Evolutionary conservation across 2,113 vertebrate genomes (phyloP), one percentile per base, ranked within the genome.

Genomic region (Colinus virginianus): DNA sequence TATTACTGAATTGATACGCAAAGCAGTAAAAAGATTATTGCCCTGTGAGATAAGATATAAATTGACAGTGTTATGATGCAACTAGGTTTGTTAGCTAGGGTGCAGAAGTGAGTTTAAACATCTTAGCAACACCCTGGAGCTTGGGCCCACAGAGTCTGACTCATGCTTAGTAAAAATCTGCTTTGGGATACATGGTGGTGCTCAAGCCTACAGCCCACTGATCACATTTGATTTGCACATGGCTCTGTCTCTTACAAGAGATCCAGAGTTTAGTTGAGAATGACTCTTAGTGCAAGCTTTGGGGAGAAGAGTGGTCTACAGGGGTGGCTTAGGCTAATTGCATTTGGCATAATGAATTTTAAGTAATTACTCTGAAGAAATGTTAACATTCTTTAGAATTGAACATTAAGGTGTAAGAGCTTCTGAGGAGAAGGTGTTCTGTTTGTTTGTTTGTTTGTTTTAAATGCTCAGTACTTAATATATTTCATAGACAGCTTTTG

Each of bases 381-480:
- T 64, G 7, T 7, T 3, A 71, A 48, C 7, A 2, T 83, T 38
- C 22, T 84, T 26, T 68, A 67, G 46, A 88, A 80, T 38, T 84
- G 66, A 83, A 46, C 63, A 16, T 5, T 55, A 55, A 67, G 18
- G 14, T 61, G 49, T 87, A 7, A 75, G 36, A 74, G 85, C 38
- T 78, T 43, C 11, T 78, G 70, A 58, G 40, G 36, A 38, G 82
- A 66, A 22, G 21, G 20, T 74, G 6, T 32, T n/a, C n/a, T 26
- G 15, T 32, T 28, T 28, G 28, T 9, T 40, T 40, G 40, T 40
- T 40, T 40, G 40, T 43, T 6, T 30, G 34, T 88, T 94, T 94
- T 86, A 80, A 62, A 55, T 88, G 15, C 43, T 87, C 10, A 23
- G 3, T 70, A 69, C 72, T 93, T 94, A 16, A 69, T 53, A 30